These are phyloP conservation scores for Ophiodon elongatus DNA, from an alignment of 2,113 vertebrate species.

Conservation along the genomic window DNA sequence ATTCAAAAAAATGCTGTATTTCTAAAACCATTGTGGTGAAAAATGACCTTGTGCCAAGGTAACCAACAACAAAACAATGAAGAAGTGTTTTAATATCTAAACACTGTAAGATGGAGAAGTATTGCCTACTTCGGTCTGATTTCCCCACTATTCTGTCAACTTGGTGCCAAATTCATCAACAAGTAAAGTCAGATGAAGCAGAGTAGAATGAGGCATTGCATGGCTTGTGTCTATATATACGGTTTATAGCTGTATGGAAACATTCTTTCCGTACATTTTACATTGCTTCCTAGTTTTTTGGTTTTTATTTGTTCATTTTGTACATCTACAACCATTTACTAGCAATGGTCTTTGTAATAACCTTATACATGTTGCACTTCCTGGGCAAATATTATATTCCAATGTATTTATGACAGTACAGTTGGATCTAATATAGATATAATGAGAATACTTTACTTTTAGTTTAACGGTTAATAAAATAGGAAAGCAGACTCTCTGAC, in stretches of 20 bases:
- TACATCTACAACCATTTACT: neutral
- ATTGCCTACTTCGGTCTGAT: neutral
- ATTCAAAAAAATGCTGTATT: neutral
- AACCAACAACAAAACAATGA: neutral
- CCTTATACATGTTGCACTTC: neutral
- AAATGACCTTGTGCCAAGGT: neutral
- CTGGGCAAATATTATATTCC: neutral
- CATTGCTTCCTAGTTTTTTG: neutral
- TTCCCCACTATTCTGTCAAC: neutral
- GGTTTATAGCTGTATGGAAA: neutral
- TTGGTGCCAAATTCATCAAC: neutral
- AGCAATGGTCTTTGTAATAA: neutral
- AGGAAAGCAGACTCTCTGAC: conserved; percentile 20
- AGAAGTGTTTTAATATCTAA: neutral
- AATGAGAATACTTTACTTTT: neutral
- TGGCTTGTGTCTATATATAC: neutral
- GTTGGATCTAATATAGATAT: neutral
- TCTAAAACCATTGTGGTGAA: neutral
- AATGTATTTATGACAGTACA: neutral
- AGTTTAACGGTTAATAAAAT: neutral
- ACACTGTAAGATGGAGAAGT: neutral
- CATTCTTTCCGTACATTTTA: neutral
- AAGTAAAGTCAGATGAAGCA: neutral
- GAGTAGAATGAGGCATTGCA: neutral
- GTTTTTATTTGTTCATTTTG: neutral